Conservation (phyloP, 2,113 vertebrate genomes). For the Pollimyrus isidori region DNA sequence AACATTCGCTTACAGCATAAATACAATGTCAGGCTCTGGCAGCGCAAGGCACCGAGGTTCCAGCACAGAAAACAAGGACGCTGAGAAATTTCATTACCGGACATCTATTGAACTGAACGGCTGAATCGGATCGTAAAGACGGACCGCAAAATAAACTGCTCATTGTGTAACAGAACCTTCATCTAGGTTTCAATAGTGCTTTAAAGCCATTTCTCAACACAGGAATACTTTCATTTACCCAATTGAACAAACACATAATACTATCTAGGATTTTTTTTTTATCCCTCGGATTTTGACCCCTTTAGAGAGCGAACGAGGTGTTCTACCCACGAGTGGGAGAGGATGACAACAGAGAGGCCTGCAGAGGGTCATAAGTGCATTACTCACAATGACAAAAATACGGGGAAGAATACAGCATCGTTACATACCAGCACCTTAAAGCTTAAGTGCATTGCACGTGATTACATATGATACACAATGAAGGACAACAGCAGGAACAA, state of each 20-base stretch:
- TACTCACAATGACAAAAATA: conserved; percentile 24
- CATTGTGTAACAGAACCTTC: neutral
- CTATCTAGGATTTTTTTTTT: conserved; percentile 29
- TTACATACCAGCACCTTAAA: conserved; percentile 68
- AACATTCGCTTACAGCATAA: neutral
- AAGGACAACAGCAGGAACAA: conserved; percentile 46
- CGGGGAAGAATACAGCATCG: conserved; percentile 33
- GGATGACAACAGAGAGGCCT: conserved; percentile 11
- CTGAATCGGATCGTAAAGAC: neutral
- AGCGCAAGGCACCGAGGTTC: neutral
- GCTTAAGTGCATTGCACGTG: conserved; percentile 97
- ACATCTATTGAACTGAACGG: neutral
- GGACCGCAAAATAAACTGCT: neutral
- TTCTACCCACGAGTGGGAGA: conserved; percentile 28
- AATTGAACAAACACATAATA: neutral
- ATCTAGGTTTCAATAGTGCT: neutral
- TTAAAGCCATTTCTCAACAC: neutral
- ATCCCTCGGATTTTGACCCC: conserved; percentile 16
- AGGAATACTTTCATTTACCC: conserved; percentile 22
- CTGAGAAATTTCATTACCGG: neutral
- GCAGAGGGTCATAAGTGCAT: conserved; percentile 21
- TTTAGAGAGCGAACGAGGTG: conserved; percentile 39
- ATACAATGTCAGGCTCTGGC: neutral
- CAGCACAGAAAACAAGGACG: neutral
- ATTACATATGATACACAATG: conserved; percentile 75